A percentile compares a stretch with the other conserved stretches of the same genome.
These are phyloP conservation scores for Cheilosia pagana DNA, from an alignment of 2,888 invertebrate species.

Conservation along the genomic window DNA sequence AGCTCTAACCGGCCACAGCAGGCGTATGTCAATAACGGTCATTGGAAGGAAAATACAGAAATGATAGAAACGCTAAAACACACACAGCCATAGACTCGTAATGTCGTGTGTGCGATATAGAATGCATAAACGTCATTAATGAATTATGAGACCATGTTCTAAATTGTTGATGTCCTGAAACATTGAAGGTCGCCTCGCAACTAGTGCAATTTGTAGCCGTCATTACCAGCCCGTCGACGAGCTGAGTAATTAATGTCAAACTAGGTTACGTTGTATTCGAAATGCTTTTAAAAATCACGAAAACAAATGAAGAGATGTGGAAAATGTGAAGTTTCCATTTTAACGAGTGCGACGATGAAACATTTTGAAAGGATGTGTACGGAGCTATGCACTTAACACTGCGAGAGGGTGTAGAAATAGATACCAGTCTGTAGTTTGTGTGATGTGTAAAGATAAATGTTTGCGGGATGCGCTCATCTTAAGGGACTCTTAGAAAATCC, in stretches of 20 bases:
- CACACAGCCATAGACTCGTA: neutral
- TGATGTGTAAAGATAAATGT: too few species aligned
- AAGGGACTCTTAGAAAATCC: too few species aligned
- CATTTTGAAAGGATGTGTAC: neutral
- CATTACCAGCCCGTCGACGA: constrained; percentile 22
- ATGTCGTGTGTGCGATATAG: neutral
- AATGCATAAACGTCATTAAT: constrained; percentile 33
- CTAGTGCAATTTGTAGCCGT: constrained; percentile 40
- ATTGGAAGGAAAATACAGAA: neutral
- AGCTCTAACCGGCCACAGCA: too few species aligned
- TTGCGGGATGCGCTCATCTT: too few species aligned
- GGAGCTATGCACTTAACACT: too few species aligned
- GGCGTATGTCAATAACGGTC: neutral
- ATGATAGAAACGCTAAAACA: neutral
- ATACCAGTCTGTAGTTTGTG: too few species aligned
- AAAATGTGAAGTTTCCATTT: constrained; percentile 18
- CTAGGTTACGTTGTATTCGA: constrained; percentile 37
- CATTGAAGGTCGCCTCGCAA: constrained; percentile 32
- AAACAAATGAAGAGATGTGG: constrained; percentile 33
- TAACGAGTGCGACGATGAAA: neutral
- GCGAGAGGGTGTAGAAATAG: too few species aligned
- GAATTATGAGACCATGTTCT: constrained; percentile 22
- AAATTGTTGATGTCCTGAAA: constrained; percentile 20
- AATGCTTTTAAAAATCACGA: constrained; percentile 22
- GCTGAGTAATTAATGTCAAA: constrained; percentile 57